Conservation (phyloP, 2,888 invertebrate species). For the Drosophila mettleri region DNA sequence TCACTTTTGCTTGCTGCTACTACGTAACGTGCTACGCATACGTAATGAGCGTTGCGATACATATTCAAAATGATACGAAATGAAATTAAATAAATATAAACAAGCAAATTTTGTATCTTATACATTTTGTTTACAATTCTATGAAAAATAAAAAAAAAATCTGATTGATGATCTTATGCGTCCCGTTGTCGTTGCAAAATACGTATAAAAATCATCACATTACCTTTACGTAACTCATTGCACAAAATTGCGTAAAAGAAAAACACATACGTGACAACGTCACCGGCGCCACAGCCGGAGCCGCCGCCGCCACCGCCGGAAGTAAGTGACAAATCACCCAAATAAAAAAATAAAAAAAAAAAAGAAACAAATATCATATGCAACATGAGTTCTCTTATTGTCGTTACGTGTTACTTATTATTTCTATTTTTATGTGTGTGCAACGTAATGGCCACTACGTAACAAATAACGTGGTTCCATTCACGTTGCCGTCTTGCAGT, state of each 20-base stretch:
- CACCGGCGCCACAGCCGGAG: conserved; percentile 67
- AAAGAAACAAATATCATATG: too few species aligned
- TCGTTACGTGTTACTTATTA: conserved; percentile 49
- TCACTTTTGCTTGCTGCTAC: conserved; percentile 55
- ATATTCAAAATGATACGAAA: conserved; percentile 38
- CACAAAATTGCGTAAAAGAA: conserved; percentile 65
- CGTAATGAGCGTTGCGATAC: conserved; percentile 52
- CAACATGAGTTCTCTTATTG: conserved; percentile 42
- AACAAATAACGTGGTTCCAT: conserved; percentile 64
- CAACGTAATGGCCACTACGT: conserved; percentile 72
- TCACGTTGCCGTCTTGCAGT: conserved; percentile 75
- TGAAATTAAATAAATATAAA: conserved; percentile 9
- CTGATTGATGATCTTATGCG: conserved; percentile 46
- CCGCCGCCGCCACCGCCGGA: conserved; percentile 76
- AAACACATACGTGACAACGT: conserved; percentile 76
- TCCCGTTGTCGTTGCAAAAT: conserved; percentile 52
- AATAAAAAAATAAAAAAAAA: conserved; percentile 32
- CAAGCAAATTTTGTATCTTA: conserved; percentile 38
- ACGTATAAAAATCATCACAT: conserved; percentile 40
- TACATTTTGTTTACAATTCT: conserved; percentile 18
- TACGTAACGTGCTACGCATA: conserved; percentile 47
- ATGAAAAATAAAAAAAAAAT: conserved; percentile 15
- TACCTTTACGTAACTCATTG: conserved; percentile 57
- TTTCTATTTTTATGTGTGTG: conserved; percentile 50
- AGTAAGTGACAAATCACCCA: conserved; percentile 62